Evolutionary conservation across 2,888 invertebrate genomes (phyloP).

Genomic region (Chrysodeixis includens): DNA sequence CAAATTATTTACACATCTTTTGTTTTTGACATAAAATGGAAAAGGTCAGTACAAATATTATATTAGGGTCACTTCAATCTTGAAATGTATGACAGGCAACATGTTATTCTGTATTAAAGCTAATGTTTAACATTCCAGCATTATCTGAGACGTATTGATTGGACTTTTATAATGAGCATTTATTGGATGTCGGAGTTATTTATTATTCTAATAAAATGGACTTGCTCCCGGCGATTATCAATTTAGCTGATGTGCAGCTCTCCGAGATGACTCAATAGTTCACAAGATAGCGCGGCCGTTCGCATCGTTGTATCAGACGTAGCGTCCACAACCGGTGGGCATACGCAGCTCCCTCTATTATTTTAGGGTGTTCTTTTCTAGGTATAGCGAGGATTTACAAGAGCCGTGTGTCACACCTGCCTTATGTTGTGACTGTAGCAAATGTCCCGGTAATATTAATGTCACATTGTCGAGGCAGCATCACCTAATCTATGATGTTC

Average conservation of each 20-base stretch:
- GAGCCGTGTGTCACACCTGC: slow-evolving; percentile 77
- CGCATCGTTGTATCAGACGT: slow-evolving; percentile 66
- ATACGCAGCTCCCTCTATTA: slow-evolving; percentile 75
- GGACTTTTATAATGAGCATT: slow-evolving; percentile 86
- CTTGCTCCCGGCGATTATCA: slow-evolving; percentile 76
- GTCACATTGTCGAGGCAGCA: slow-evolving; percentile 85
- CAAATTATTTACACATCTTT: slow-evolving; percentile 72
- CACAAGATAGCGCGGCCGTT: slow-evolving; percentile 68
- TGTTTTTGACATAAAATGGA: slow-evolving; percentile 68
- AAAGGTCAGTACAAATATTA: slow-evolving; percentile 85
- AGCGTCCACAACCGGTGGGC: slow-evolving; percentile 62
- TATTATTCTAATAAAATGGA: slow-evolving; percentile 81
- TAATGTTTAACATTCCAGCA: slow-evolving; percentile 89
- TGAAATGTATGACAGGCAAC: slow-evolving; percentile 76
- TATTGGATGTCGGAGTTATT: slow-evolving; percentile 86
- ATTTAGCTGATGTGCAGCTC: slow-evolving; percentile 82
- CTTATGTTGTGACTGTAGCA: slow-evolving; percentile 83
- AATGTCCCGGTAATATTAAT: slow-evolving; percentile 84
- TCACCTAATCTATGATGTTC: slow-evolving; percentile 85
- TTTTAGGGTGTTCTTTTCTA: slow-evolving; percentile 89
- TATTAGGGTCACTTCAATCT: slow-evolving; percentile 79
- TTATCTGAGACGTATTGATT: slow-evolving; percentile 84
- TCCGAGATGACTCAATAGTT: slow-evolving; percentile 71
- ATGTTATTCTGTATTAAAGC: slow-evolving; percentile 86
- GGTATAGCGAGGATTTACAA: slow-evolving; percentile 82